A percentile compares a stretch with the other conserved stretches of the same genome.
Conservation (phyloP, 2,113 vertebrate genomes). For the Anoplopoma fimbria region DNA sequence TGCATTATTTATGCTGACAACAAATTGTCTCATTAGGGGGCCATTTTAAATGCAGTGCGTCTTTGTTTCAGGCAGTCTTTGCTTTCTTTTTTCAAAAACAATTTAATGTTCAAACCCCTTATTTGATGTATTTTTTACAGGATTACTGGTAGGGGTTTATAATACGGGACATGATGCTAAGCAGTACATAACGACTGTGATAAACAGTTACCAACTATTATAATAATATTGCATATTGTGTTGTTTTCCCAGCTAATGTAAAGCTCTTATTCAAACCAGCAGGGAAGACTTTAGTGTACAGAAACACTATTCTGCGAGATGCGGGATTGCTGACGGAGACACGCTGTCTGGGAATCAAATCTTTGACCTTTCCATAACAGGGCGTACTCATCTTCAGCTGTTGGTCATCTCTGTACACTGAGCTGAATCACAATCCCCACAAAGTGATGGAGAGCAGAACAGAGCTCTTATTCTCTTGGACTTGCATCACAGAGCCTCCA, state of each 20-base stretch:
- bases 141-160: not conserved
- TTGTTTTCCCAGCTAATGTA: not conserved
- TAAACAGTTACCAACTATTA: not conserved
- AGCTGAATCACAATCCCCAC: constrained; percentile 67
- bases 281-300: not conserved
- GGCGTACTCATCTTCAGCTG: constrained; percentile 45
- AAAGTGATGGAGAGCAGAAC: constrained; percentile 68
- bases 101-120: not conserved
- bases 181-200: not conserved
- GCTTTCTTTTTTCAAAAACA: not conserved
- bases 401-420: constrained; percentile 58
- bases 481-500: constrained; percentile 74
- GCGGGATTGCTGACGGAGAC: constrained; percentile 43
- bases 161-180: not conserved
- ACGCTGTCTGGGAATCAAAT: constrained; percentile 60
- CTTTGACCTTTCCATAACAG: constrained; percentile 64
- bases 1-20: constrained; percentile 64
- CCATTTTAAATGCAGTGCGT: constrained; percentile 24
- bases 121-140: not conserved
- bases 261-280: not conserved
- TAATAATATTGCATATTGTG: not conserved
- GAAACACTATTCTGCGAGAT: constrained; percentile 25
- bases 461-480: constrained; percentile 73
- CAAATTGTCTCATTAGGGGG: constrained; percentile 61
- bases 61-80: constrained; percentile 19